These are phyloP conservation scores for Tetragonula carbonaria DNA, from an alignment of 2,888 invertebrate genomes.

Conservation along the genomic window DNA sequence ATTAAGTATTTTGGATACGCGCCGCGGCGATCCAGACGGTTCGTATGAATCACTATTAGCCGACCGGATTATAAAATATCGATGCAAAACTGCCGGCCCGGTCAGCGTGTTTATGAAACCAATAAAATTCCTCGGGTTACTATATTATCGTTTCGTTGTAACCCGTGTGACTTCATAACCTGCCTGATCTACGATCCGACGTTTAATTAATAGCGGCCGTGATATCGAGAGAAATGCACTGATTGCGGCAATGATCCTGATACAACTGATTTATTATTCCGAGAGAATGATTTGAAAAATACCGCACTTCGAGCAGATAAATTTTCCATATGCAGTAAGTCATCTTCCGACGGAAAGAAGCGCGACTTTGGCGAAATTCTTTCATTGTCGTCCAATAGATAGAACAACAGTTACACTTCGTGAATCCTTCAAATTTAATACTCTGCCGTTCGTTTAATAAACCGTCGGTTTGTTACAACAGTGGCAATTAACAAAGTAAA, in stretches of 20 bases:
- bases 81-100: constrained; percentile 50
- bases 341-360: neutral
- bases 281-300: neutral
- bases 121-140: constrained; percentile 55
- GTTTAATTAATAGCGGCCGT: constrained; percentile 31
- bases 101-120: constrained; percentile 54
- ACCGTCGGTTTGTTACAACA: neutral
- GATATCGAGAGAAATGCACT: constrained; percentile 20
- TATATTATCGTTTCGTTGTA: constrained; percentile 46
- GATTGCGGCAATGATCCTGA: constrained; percentile 5
- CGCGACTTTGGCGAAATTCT: neutral
- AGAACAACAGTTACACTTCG: neutral
- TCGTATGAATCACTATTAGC: constrained; percentile 55
- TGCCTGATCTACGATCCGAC: constrained; percentile 19
- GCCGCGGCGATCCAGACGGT: neutral
- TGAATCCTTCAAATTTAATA: neutral
- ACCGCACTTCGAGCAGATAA: no score
- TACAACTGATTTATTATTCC: neutral
- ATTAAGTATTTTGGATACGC: constrained; percentile 53
- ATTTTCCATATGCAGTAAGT: neutral
- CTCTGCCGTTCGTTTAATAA: no score
- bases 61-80: constrained; percentile 57
- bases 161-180: constrained; percentile 34
- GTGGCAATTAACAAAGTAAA: neutral
- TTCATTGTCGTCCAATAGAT: neutral